A percentile compares a stretch with the other conserved stretches of the same genome.
Evolutionary conservation across 2,888 invertebrate species (phyloP).

Genomic region (Drosophila mimetica): DNA sequence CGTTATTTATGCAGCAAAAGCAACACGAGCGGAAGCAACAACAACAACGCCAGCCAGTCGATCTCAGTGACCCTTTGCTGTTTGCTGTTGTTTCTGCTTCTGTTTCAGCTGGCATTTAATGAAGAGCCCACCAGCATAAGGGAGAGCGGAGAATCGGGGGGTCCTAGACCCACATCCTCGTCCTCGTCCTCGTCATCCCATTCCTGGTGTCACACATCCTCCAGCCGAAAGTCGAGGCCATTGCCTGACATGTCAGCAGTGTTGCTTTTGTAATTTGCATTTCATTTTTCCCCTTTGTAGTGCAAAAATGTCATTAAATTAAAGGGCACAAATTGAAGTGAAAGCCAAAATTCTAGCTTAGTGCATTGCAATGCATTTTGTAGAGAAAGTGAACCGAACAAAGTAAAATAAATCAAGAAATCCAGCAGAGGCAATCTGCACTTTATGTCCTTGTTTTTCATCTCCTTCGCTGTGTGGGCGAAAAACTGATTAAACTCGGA

Average conservation of each 20-base stretch:
- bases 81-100: constrained; percentile 17
- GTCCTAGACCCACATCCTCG: constrained; percentile 12
- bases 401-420: constrained; percentile 36
- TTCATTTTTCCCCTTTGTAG: constrained; percentile 69
- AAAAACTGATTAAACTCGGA: constrained; percentile 23
- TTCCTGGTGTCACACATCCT: constrained; percentile 1
- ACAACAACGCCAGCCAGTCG: constrained; percentile 22
- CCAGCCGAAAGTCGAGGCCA: constrained; percentile 59
- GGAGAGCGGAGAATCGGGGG: not conserved
- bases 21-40: not conserved
- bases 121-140: constrained; percentile 53
- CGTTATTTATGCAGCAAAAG: constrained; percentile 69
- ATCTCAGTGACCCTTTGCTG: constrained; percentile 6
- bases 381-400: constrained; percentile 4
- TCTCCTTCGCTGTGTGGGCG: not conserved
- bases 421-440: not conserved
- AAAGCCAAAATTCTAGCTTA: not conserved
- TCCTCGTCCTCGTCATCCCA: not conserved
- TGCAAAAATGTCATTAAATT: constrained; percentile 72
- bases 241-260: constrained; percentile 56
- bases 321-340: constrained; percentile 45
- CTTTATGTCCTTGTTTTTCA: constrained; percentile 3
- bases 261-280: constrained; percentile 68
- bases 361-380: constrained; percentile 1
- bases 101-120: constrained; percentile 57